Base-by-base conservation (phyloP, 1,140 invertebrate genomes). In the Bombus impatiens region DNA sequence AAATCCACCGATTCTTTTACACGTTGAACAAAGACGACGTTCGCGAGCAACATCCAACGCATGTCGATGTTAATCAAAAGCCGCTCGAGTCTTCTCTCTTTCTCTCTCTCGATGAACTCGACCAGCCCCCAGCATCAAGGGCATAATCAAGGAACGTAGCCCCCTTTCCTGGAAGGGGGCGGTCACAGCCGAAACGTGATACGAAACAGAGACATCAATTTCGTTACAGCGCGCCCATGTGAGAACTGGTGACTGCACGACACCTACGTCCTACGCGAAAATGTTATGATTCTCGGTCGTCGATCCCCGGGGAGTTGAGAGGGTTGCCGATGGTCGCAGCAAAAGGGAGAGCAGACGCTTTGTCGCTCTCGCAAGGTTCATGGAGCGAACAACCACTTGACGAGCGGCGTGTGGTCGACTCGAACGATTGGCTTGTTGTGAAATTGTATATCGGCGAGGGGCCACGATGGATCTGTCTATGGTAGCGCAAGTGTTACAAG, bases 151-250 rank as follows among this genome's bases (percentile, higher is more conserved):
- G 65, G 72, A 85, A 86, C 87, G 62, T 57, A 53, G 44, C 84
- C 83, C 75, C 59, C 76, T 80, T 47, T 37, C 28, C 47, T 32
- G 35, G 53, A 77, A 78, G 78, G 70, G 35, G 40, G n/a, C 75
- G 77, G 84, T 81, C 87, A 86, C 88, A 82, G 76, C 86, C 86
- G 88, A 86, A 91, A 90, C 91, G 89, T 89, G 90, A 91, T 89
- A 86, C 87, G 82, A 91, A 91, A 93, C 89, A 90, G 88, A 92
- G 86, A 91, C 87, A 88, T 91, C 91, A 90, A 90, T 90, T 92
- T 89, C 89, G 86, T 87, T 89, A 89, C 82, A 88, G 86, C 89
- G 87, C 83, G 79, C 78, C 78, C 82, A 90, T 87, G 84, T 86
- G 89, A 90, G 86, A 87, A 89, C 86, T 71, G n/a, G 32, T 91